A percentile compares a stretch with the other conserved stretches of the same genome.
Conservation (phyloP, 2,113 vertebrate genomes). For the Oncorhynchus keta region DNA sequence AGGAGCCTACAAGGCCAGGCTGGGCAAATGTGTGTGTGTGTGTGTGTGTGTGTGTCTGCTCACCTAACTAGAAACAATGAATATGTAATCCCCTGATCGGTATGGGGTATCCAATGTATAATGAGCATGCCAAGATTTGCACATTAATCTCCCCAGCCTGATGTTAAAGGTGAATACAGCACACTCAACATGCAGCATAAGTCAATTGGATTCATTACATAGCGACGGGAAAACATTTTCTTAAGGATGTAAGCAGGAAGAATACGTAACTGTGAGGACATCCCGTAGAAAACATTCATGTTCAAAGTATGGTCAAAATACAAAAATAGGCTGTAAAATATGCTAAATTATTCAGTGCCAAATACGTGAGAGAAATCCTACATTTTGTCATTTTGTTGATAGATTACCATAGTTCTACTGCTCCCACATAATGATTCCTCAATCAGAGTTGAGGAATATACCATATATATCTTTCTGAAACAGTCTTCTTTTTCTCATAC, state of each 20-base stretch:
- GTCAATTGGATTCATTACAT: not conserved
- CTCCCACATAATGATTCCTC: constrained; percentile 61
- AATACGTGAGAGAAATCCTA: constrained; percentile 41
- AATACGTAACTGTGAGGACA: too few relatives aligned
- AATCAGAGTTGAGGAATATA: constrained; percentile 50
- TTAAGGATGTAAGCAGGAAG: too few relatives aligned
- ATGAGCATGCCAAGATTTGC: constrained; percentile 7
- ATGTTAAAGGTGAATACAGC: not conserved
- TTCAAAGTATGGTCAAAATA: not conserved
- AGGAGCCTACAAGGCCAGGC: constrained; percentile 18
- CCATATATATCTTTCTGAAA: constrained; percentile 60
- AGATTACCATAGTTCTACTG: constrained; percentile 63
- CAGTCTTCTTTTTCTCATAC: constrained; percentile 50
- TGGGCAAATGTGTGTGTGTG: not conserved
- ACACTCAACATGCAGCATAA: not conserved
- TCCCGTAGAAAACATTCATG: not conserved
- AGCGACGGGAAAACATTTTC: too few relatives aligned
- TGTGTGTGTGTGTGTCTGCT: constrained; percentile 5
- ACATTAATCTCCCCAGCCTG: constrained; percentile 10
- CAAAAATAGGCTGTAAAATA: too few relatives aligned
- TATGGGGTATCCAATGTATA: constrained; percentile 13
- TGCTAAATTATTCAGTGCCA: constrained; percentile 38
- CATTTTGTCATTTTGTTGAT: constrained; percentile 65
- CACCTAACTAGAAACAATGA: constrained; percentile 40
- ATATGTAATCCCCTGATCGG: constrained; percentile 21